phyloP scores from a whole-genome alignment of 1,140 invertebrate species.

The Paralvinella palmiformis region DNA sequence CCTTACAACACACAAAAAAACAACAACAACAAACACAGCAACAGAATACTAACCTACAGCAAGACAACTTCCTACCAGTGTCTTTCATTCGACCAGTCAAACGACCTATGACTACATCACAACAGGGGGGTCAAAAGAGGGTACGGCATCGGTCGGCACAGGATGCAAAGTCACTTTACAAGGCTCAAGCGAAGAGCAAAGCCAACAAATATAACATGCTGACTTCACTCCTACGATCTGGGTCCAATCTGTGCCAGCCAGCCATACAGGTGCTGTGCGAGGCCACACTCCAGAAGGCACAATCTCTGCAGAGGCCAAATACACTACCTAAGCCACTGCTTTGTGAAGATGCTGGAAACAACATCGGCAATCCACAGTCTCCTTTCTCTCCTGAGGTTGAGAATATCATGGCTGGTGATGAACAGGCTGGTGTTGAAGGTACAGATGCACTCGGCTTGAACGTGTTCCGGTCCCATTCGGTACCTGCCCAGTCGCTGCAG shows the following conservation, averaged over 20 bases:
- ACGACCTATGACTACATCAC: not conserved
- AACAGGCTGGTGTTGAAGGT: not conserved
- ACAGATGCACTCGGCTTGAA: not conserved
- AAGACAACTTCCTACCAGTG: not conserved
- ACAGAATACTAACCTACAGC: too few relatives aligned
- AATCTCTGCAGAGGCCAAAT: too few relatives aligned
- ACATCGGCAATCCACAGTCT: not conserved
- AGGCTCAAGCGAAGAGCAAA: not conserved
- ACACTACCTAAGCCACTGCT: too few relatives aligned
- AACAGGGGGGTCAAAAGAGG: not conserved
- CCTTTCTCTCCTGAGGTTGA: slow-evolving; percentile 4
- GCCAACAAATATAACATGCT: not conserved
- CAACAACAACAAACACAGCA: too few relatives aligned
- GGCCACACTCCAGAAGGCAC: too few relatives aligned
- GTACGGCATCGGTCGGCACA: slow-evolving; percentile 1
- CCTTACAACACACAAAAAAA: too few relatives aligned
- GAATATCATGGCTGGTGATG: not conserved
- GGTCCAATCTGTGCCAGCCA: not conserved
- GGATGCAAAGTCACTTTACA: not conserved
- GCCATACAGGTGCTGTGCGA: not conserved
- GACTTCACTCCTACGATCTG: not conserved
- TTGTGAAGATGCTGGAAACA: not conserved
- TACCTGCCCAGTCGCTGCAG: not conserved
- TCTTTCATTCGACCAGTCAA: slow-evolving; percentile 6
- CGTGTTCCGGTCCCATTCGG: not conserved